Evolutionary conservation across 2,113 vertebrate species (phyloP).

Genomic region (Tychaedon coryphoeus): DNA sequence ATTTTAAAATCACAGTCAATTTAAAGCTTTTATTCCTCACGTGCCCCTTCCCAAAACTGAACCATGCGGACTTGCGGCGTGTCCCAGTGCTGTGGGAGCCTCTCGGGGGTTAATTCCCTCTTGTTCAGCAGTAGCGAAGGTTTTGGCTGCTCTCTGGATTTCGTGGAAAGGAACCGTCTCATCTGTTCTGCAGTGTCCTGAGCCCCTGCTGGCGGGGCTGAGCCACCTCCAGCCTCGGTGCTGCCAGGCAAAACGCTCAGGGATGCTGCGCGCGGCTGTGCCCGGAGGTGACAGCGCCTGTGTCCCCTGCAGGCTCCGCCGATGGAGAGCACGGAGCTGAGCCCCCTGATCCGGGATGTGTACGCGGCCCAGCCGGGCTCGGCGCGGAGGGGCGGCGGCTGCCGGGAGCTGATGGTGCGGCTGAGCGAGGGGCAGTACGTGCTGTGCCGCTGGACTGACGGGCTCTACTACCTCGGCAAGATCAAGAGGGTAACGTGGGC

Average conservation of each 20-base stretch:
- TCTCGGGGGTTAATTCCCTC: not conserved
- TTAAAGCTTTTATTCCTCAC: not conserved
- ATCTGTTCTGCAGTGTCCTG: fast-evolving
- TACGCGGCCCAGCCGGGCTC: slow-evolving; percentile 48
- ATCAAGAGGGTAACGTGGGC: slow-evolving; percentile 85
- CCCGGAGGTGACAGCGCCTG: fast-evolving
- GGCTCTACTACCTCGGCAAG: slow-evolving; percentile 94
- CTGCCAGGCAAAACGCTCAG: fast-evolving
- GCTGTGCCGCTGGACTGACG: slow-evolving; percentile 94
- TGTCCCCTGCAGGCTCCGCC: slow-evolving; percentile 35
- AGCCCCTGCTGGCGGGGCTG: not conserved
- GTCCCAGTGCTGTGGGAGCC: not conserved
- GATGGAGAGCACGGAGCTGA: slow-evolving; percentile 76
- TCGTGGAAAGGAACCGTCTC: not conserved
- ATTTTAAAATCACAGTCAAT: not conserved
- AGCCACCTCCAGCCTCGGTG: fast-evolving
- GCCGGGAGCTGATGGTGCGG: slow-evolving; percentile 77
- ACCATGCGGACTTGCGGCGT: not conserved
- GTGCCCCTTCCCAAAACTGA: not conserved
- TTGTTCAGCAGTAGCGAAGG: not conserved
- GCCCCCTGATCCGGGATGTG: slow-evolving; percentile 64
- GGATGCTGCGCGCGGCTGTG: fast-evolving
- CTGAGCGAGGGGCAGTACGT: slow-evolving; percentile 91
- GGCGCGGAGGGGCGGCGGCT: slow-evolving; percentile 53
- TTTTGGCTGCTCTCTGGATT: not conserved